A percentile compares a stretch with the other conserved stretches of the same genome.
Evolutionary conservation across 1,140 invertebrate species (phyloP).

Genomic region (Hyles vespertilio): DNA sequence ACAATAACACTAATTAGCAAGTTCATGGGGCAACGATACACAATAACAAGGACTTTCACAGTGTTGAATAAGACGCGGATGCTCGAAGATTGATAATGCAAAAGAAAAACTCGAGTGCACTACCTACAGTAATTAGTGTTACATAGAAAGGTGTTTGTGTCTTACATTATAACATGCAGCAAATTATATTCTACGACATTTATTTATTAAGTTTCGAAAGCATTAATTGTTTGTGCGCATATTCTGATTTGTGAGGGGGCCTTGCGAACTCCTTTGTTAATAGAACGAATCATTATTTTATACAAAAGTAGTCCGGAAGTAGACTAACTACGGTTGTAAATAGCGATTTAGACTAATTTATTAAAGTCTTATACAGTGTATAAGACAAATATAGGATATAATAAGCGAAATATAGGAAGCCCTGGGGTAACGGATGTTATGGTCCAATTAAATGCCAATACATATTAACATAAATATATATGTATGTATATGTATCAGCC

Average conservation of each 20-base stretch:
- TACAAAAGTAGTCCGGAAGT: too few species aligned
- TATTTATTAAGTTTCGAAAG: constrained; percentile 54
- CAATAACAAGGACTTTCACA: constrained; percentile 43
- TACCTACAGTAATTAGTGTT: constrained; percentile 46
- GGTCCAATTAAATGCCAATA: too few species aligned
- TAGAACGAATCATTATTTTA: too few species aligned
- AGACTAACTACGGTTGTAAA: too few species aligned
- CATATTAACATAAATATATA: too few species aligned
- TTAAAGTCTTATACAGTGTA: too few species aligned
- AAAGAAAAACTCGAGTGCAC: constrained; percentile 43
- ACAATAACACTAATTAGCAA: not conserved
- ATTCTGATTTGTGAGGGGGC: constrained; percentile 27
- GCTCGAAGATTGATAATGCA: constrained; percentile 39
- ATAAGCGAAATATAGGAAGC: too few species aligned
- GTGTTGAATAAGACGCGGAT: constrained; percentile 32
- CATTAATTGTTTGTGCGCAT: constrained; percentile 43
- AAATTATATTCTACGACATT: constrained; percentile 59
- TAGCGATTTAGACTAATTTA: too few species aligned
- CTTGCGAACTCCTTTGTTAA: constrained; percentile 29
- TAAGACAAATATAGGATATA: too few species aligned
- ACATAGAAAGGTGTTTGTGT: constrained; percentile 49
- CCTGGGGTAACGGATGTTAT: too few species aligned
- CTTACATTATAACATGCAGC: constrained; percentile 43
- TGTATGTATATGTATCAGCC: too few species aligned
- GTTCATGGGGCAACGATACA: constrained; percentile 21